Percentiles rank a stretch among this genome's conserved stretches.
Evolutionary conservation across 2,113 vertebrate species (phyloP).

Genomic region (Elaphurus davidianus): DNA sequence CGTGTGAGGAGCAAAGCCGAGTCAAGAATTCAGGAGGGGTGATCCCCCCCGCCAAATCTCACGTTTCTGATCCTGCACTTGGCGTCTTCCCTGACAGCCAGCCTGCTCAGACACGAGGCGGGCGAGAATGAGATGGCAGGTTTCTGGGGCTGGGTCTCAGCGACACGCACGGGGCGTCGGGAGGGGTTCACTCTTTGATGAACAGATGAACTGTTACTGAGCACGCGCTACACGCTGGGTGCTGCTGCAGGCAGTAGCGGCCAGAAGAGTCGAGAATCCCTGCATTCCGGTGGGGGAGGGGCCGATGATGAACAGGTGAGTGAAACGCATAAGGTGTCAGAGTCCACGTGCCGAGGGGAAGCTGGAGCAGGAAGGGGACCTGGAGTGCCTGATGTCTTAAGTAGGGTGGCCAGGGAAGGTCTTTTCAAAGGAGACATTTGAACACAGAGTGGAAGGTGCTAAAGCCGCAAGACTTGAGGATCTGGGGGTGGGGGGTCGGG

Average conservation of each 20-base stretch:
- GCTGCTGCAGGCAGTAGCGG: neutral
- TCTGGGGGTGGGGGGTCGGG: neutral
- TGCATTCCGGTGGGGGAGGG: rapidly evolving
- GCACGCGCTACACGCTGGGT: rapidly evolving
- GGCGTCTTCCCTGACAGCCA: neutral
- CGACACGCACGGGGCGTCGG: rapidly evolving
- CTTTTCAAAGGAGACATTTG: neutral
- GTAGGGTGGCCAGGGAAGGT: neutral
- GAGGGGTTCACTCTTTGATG: neutral
- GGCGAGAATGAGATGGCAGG: neutral
- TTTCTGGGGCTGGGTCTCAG: neutral
- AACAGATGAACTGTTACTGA: neutral
- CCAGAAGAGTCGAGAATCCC: neutral
- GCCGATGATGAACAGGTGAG: neutral
- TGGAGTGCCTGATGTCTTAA: neutral
- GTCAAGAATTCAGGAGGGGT: neutral
- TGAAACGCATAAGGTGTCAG: neutral
- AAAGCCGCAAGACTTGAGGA: neutral
- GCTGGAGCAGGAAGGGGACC: neutral
- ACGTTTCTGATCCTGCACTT: neutral
- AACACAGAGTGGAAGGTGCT: neutral
- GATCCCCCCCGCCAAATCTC: neutral
- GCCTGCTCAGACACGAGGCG: neutral
- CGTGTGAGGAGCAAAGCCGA: neutral
- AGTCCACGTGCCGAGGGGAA: neutral